Percentiles rank a stretch among this genome's conserved stretches.
phyloP scores from a whole-genome alignment of 2,797 vertebrate species.

The Brachyalestes nurse region DNA sequence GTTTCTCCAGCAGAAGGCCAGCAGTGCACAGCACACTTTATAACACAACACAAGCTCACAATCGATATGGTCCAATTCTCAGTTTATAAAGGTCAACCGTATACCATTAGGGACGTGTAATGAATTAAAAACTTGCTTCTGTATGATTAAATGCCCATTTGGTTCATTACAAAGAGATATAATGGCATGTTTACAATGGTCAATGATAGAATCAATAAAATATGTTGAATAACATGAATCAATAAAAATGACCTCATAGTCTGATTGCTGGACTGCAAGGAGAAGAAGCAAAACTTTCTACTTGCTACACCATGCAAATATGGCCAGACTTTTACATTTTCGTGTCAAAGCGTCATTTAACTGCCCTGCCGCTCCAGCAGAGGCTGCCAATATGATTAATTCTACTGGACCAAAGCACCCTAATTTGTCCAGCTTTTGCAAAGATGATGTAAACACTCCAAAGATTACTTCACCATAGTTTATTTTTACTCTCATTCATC shows the following conservation, averaged over 20 bases:
- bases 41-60: neutral
- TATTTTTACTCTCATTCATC: conserved; percentile 58
- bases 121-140: conserved; percentile 3
- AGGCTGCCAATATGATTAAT: conserved; percentile 18
- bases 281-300: neutral
- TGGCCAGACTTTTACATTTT: conserved; percentile 26
- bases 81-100: conserved; percentile 37
- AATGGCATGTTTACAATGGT: neutral
- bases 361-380: conserved; percentile 11
- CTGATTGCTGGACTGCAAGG: neutral
- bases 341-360: conserved; percentile 51
- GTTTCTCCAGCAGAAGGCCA: neutral
- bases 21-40: neutral
- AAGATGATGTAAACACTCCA: conserved; percentile 70
- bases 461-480: conserved; percentile 45
- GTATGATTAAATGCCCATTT: neutral
- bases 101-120: neutral
- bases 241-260: conserved; percentile 2
- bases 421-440: conserved; percentile 52
- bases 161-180: conserved; percentile 1
- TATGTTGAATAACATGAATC: conserved; percentile 64
- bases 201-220: neutral
- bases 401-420: conserved; percentile 13
- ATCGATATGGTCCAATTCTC: conserved; percentile 16
- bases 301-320: neutral